A percentile compares a stretch with the other conserved stretches of the same genome.
These are phyloP conservation scores for Pangasius djambal DNA, from an alignment of 2,797 vertebrate species.

Conservation along the genomic window DNA sequence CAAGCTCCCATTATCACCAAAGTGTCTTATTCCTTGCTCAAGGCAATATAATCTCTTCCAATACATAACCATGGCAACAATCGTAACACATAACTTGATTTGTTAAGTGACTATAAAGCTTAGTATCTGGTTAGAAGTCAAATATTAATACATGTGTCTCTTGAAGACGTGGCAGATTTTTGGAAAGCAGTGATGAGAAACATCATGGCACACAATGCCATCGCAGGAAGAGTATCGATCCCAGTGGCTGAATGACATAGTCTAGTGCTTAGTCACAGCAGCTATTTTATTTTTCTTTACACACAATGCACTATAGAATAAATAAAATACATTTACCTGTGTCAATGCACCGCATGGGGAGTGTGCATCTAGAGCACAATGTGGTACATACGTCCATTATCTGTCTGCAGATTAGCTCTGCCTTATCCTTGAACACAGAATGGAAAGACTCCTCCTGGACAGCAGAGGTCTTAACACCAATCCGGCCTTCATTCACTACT, in stretches of 20 bases:
- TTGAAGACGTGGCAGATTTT: neutral
- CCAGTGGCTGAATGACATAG: no score
- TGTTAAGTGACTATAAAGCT: neutral
- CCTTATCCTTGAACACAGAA: slow-evolving; percentile 11
- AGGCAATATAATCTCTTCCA: neutral
- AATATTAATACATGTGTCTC: neutral
- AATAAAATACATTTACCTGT: slow-evolving; percentile 12
- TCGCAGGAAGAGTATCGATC: neutral
- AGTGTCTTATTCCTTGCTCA: neutral
- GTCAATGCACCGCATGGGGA: neutral
- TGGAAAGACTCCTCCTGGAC: neutral
- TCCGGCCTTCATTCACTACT: slow-evolving; percentile 39
- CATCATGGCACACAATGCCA: neutral
- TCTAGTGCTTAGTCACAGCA: neutral
- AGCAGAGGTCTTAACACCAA: slow-evolving; percentile 47
- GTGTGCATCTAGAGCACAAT: slow-evolving; percentile 11
- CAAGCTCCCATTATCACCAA: neutral
- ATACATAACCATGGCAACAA: neutral
- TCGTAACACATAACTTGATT: neutral
- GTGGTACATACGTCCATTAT: slow-evolving; percentile 3
- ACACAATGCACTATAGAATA: neutral
- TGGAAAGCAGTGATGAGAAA: neutral
- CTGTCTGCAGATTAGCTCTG: slow-evolving; percentile 18
- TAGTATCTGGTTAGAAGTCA: no score
- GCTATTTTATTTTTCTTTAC: neutral